Conservation (phyloP, 1,140 invertebrate genomes). For the Caerostris darwini region DNA sequence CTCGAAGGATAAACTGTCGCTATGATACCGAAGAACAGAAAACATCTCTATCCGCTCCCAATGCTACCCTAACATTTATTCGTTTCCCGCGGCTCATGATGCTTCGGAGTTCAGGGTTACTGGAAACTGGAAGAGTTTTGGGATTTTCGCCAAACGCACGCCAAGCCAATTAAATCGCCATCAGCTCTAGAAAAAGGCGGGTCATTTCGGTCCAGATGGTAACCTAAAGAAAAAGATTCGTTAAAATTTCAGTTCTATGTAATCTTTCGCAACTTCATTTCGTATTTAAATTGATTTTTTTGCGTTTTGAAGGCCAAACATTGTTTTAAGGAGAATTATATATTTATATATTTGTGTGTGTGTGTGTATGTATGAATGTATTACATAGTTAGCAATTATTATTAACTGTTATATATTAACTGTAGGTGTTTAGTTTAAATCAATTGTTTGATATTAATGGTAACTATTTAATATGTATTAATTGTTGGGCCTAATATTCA, state of each 20-base stretch:
- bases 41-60: constrained; percentile 65
- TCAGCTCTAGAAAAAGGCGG: constrained; percentile 46
- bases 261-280: neutral
- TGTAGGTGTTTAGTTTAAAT: too few species aligned
- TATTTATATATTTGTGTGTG: too few species aligned
- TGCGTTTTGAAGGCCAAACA: neutral
- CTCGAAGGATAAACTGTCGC: neutral
- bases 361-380: too few species aligned
- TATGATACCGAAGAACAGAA: constrained; percentile 24
- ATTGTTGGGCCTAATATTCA: too few species aligned
- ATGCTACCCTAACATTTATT: constrained; percentile 71
- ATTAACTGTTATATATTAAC: too few species aligned
- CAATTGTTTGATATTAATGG: too few species aligned
- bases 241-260: neutral
- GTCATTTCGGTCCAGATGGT: neutral
- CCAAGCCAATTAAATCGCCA: constrained; percentile 75
- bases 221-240: neutral
- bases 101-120: constrained; percentile 65
- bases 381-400: too few species aligned
- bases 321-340: too few species aligned
- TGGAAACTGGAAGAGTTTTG: neutral
- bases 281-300: neutral
- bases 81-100: constrained; percentile 72
- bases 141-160: constrained; percentile 53
- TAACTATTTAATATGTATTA: too few species aligned